phyloP scores from a whole-genome alignment of 2,113 vertebrate genomes.

The Gobius niger region DNA sequence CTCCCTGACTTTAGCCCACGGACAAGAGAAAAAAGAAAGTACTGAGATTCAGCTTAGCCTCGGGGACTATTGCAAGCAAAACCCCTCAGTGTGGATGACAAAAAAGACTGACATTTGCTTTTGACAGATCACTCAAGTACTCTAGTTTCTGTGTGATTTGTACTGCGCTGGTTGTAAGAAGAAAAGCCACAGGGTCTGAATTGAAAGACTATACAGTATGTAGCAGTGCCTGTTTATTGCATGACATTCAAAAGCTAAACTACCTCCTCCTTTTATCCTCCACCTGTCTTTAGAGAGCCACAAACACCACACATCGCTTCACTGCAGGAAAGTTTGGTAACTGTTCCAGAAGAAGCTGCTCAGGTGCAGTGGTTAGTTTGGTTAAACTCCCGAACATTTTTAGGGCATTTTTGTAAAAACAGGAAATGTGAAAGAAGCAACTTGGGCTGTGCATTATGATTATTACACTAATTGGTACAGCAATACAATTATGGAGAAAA shows the following conservation, averaged over 20 bases:
- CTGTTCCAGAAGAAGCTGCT: conserved; percentile 25
- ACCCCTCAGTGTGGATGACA: conserved; percentile 64
- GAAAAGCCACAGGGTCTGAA: conserved; percentile 54
- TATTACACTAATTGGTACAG: neutral
- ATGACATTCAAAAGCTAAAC: conserved; percentile 54
- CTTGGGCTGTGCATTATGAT: neutral
- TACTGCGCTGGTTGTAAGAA: conserved; percentile 54
- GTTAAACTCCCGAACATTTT: neutral
- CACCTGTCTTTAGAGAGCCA: conserved; percentile 38
- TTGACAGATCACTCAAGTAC: conserved; percentile 69
- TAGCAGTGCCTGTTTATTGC: conserved; percentile 45
- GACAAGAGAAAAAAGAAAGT: conserved; percentile 57
- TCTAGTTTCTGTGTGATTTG: conserved; percentile 61
- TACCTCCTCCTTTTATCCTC: conserved; percentile 17
- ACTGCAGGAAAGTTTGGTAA: conserved; percentile 27
- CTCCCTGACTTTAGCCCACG: conserved; percentile 50
- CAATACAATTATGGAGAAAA: no score
- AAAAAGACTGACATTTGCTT: conserved; percentile 76
- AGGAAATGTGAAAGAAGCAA: neutral
- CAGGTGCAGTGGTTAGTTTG: conserved; percentile 2
- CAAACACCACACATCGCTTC: conserved; percentile 45
- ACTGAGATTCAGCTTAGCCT: conserved; percentile 49
- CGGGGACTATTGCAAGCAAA: conserved; percentile 53
- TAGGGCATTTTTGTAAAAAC: conserved; percentile 1
- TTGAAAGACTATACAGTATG: conserved; percentile 54